Evolutionary conservation across 2,888 invertebrate genomes (phyloP).

Genomic region (Drosophila melanocephala): DNA sequence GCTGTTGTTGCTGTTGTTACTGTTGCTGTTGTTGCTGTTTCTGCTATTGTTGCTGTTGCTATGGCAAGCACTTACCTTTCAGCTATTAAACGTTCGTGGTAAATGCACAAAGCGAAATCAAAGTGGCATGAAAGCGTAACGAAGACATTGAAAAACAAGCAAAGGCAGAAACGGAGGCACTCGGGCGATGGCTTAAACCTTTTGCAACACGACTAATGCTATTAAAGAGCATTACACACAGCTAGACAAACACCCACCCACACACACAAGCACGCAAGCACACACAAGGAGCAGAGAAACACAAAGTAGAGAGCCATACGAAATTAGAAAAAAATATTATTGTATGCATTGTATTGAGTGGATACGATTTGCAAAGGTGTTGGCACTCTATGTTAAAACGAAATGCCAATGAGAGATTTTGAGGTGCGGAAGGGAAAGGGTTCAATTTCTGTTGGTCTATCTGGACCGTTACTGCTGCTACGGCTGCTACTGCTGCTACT

Average conservation of each 20-base stretch:
- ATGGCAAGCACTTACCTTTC: constrained; percentile 74
- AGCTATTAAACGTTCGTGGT: constrained; percentile 78
- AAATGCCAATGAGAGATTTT: constrained; percentile 19
- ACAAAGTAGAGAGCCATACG: constrained; percentile 38
- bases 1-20: constrained; percentile 3
- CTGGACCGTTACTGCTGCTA: not conserved
- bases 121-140: constrained; percentile 78
- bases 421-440: constrained; percentile 19
- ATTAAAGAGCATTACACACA: constrained; percentile 65
- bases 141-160: constrained; percentile 59
- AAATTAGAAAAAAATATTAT: constrained; percentile 79
- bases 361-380: constrained; percentile 59
- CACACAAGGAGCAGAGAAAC: constrained; percentile 13
- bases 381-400: constrained; percentile 28
- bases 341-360: constrained; percentile 67
- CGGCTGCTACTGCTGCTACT: not conserved
- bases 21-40: constrained; percentile 43
- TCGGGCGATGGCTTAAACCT: constrained; percentile 69
- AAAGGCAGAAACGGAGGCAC: constrained; percentile 32
- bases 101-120: constrained; percentile 79
- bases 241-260: constrained; percentile 44
- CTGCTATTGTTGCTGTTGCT: constrained; percentile 49
- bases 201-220: constrained; percentile 74
- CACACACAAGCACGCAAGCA: constrained; percentile 4
- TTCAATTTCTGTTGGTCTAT: constrained; percentile 51